phyloP scores from a whole-genome alignment of 2,888 invertebrate species.

The Acleris laterana region DNA sequence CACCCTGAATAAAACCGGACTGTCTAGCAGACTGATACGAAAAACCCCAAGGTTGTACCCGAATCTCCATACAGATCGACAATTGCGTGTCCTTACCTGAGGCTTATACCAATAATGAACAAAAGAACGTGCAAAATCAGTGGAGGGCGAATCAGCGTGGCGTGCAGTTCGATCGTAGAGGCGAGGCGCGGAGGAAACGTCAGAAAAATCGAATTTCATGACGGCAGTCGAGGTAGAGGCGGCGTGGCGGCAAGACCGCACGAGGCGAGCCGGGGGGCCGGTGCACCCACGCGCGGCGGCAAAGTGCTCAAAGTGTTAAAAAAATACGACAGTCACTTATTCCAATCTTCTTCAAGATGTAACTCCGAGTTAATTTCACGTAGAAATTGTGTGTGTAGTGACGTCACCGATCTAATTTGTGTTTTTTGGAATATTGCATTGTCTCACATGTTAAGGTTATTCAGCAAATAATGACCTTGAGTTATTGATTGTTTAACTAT shows the following conservation, averaged over 20 bases:
- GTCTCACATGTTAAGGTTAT: conserved; percentile 56
- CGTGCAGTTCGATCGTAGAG: conserved; percentile 82
- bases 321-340: too few relatives aligned
- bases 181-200: conserved; percentile 83
- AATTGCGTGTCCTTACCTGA: conserved; percentile 57
- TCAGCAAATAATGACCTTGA: conserved; percentile 56
- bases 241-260: conserved; percentile 70
- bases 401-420: conserved; percentile 57
- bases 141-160: conserved; percentile 67
- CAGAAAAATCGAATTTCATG: conserved; percentile 84
- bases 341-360: too few relatives aligned
- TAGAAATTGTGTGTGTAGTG: conserved; percentile 64
- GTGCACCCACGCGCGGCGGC: conserved; percentile 56
- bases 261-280: conserved; percentile 64
- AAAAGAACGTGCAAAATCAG: conserved; percentile 80
- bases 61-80: conserved; percentile 56
- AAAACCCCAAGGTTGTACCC: conserved; percentile 50
- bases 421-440: conserved; percentile 60
- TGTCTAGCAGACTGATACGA: conserved; percentile 19
- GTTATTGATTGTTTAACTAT: conserved; percentile 62
- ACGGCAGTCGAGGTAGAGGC: conserved; percentile 80
- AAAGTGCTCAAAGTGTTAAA: conserved; percentile 55
- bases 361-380: too few relatives aligned
- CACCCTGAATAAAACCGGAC: not conserved
- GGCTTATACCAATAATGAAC: conserved; percentile 37